Evolutionary conservation across 2,113 vertebrate species (phyloP).

Genomic region (Lagenorhynchus albirostris): DNA sequence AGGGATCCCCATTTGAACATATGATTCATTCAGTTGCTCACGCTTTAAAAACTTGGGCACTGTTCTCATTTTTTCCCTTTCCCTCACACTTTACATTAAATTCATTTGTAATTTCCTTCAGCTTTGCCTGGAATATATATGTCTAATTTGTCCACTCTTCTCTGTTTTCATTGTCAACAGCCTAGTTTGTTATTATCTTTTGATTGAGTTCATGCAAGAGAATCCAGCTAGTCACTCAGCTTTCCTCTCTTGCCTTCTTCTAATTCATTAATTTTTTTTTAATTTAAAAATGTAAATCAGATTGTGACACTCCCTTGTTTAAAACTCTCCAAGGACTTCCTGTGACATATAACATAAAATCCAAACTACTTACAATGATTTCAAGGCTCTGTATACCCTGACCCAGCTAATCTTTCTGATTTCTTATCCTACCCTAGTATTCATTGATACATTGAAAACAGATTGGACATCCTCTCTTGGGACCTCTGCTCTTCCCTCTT

Average conservation of each 20-base stretch:
- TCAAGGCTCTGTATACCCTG: not conserved
- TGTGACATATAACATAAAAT: not conserved
- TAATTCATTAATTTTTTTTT: not conserved
- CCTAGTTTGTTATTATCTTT: not conserved
- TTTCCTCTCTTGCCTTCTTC: not conserved
- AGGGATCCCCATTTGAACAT: not conserved
- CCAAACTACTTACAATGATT: not conserved
- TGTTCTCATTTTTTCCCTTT: not conserved
- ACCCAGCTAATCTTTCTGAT: not conserved
- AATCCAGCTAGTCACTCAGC: not conserved
- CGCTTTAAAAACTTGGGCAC: not conserved
- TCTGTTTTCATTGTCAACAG: not conserved
- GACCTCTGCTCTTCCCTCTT: not conserved
- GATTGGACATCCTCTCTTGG: not conserved
- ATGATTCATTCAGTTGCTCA: not conserved
- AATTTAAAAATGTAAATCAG: not conserved
- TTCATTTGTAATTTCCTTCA: not conserved
- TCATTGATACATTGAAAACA: not conserved
- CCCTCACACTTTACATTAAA: not conserved
- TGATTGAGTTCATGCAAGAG: not conserved
- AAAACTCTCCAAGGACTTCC: not conserved
- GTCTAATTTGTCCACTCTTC: not conserved
- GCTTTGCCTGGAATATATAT: not conserved
- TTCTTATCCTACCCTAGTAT: not conserved
- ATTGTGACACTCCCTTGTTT: not conserved